These are phyloP conservation scores for Candidula unifasciata DNA, from an alignment of 2,888 invertebrate genomes.

Conservation along the genomic window DNA sequence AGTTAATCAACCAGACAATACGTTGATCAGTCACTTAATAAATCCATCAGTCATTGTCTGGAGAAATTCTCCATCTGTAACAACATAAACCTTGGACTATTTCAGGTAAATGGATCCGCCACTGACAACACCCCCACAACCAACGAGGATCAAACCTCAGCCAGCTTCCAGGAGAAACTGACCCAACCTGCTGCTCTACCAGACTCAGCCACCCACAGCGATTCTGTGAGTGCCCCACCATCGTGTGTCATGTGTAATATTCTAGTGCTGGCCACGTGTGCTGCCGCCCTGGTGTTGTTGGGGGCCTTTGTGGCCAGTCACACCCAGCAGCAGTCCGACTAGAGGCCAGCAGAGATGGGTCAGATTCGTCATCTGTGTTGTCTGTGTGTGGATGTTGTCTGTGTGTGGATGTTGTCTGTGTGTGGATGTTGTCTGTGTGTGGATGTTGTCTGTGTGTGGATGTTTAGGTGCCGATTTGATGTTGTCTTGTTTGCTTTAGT, in stretches of 20 bases:
- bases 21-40: too few relatives aligned
- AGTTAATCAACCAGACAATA: too few relatives aligned
- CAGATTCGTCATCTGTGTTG: background rate
- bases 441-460: too few relatives aligned
- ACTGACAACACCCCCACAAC: conserved; percentile 27
- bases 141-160: conserved; percentile 62
- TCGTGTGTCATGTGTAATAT: conserved; percentile 46
- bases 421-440: too few relatives aligned
- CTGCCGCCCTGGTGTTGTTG: background rate
- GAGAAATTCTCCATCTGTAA: too few relatives aligned
- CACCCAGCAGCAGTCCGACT: background rate
- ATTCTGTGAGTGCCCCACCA: conserved; percentile 51
- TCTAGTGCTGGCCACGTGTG: conserved; percentile 25
- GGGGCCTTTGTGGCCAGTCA: conserved; percentile 24
- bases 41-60: too few relatives aligned
- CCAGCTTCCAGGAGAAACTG: conserved; percentile 65
- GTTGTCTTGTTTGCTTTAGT: background rate
- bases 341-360: background rate
- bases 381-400: too few relatives aligned
- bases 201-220: background rate
- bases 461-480: background rate
- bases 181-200: conserved; percentile 45
- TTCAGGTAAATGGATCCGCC: conserved; percentile 58
- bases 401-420: too few relatives aligned
- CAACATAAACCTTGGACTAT: background rate